Percentiles rank a stretch among this genome's conserved stretches.
phyloP scores from a whole-genome alignment of 1,140 invertebrate species.

The Lepidurus couesii region DNA sequence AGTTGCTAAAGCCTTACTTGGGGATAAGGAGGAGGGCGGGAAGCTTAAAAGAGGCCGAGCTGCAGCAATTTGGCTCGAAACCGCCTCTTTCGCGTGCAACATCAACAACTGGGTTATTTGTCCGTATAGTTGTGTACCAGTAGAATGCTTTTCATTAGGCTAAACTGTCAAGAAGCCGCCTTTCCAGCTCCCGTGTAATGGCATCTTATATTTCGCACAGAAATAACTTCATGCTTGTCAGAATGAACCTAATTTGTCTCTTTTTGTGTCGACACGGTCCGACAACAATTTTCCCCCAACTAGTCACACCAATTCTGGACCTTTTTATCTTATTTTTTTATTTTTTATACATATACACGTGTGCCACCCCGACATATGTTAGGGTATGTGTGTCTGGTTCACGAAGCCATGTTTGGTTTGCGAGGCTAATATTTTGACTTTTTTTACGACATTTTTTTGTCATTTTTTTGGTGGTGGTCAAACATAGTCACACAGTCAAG shows the following conservation, averaged over 20 bases:
- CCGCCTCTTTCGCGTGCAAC: not conserved
- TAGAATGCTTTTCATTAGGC: not conserved
- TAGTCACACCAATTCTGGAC: too few relatives aligned
- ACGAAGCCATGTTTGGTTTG: not conserved
- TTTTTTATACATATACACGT: not conserved
- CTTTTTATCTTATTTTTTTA: too few relatives aligned
- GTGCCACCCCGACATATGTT: not conserved
- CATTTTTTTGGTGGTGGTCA: not conserved
- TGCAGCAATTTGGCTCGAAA: not conserved
- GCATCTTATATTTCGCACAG: not conserved
- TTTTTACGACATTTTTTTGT: not conserved
- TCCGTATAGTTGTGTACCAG: not conserved
- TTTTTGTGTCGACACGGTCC: not conserved
- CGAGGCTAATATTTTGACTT: not conserved
- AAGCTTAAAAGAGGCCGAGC: conserved; percentile 6
- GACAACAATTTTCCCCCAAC: not conserved
- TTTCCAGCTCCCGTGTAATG: not conserved
- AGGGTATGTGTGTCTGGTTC: not conserved
- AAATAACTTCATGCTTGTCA: conserved; percentile 11
- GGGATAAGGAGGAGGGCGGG: not conserved
- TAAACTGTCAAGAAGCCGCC: not conserved
- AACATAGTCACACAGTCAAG: too few relatives aligned
- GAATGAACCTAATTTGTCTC: conserved; percentile 17
- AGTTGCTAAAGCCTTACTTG: conserved; percentile 10
- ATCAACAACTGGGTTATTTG: not conserved